These are phyloP conservation scores for Myiozetetes cayanensis DNA, from an alignment of 2,113 vertebrate genomes.

Conservation along the genomic window DNA sequence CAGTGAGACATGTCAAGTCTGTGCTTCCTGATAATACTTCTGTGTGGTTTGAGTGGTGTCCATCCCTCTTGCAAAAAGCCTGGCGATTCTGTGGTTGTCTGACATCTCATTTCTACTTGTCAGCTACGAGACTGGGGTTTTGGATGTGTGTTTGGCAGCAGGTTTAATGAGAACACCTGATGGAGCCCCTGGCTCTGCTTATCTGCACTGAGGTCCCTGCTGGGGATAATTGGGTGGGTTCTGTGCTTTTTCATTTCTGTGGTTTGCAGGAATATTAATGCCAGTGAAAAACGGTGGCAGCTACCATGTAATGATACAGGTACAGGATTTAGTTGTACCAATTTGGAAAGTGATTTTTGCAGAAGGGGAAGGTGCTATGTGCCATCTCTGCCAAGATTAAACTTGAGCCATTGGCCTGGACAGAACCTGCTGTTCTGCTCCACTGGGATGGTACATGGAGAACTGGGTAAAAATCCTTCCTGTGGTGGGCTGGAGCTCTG, in stretches of 20 bases:
- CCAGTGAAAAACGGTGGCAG: not conserved
- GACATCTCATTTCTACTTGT: not conserved
- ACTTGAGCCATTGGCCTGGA: not conserved
- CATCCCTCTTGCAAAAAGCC: not conserved
- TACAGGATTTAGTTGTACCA: not conserved
- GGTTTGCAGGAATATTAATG: not conserved
- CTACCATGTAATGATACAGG: not conserved
- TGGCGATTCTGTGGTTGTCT: not conserved
- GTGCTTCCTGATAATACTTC: not conserved
- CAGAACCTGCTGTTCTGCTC: not conserved
- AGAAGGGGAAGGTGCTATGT: not conserved
- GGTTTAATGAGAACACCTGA: not conserved
- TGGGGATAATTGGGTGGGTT: constrained; percentile 1
- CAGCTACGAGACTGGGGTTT: not conserved
- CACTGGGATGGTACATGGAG: not conserved
- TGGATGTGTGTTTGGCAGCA: constrained; percentile 10
- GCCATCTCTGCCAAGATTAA: not conserved
- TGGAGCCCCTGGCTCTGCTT: not conserved
- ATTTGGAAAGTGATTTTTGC: not conserved
- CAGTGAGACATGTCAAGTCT: not conserved
- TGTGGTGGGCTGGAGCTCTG: not conserved
- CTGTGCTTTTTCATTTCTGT: not conserved
- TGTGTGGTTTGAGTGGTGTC: not conserved
- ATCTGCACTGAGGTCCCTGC: not conserved
- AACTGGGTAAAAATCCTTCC: not conserved